Conservation (phyloP, 2,888 invertebrate species). For the Dendrolimus pini region DNA sequence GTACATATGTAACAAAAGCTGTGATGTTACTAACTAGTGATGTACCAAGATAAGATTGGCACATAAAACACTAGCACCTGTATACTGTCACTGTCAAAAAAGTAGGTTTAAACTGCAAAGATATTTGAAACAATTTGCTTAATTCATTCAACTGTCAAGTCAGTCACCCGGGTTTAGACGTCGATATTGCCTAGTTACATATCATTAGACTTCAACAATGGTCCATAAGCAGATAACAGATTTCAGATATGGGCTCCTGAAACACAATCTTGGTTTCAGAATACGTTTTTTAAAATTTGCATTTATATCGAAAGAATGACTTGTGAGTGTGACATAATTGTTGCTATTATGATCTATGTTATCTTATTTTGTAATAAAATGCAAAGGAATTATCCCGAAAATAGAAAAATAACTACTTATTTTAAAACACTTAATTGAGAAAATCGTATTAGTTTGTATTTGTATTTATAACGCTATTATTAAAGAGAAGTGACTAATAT, state of each 20-base stretch:
- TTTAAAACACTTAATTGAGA: too few relatives aligned
- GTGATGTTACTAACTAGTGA: too few relatives aligned
- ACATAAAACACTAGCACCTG: not conserved
- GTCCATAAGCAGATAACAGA: slow-evolving; percentile 35
- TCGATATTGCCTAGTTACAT: slow-evolving; percentile 55
- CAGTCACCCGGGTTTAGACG: slow-evolving; percentile 38
- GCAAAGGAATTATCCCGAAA: too few relatives aligned
- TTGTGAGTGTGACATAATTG: too few relatives aligned
- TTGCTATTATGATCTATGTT: too few relatives aligned
- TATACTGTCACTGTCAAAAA: not conserved
- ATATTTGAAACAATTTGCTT: slow-evolving; percentile 10
- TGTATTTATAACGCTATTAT: too few relatives aligned
- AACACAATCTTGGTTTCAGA: slow-evolving; percentile 2
- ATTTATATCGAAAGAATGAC: not conserved
- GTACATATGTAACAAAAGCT: too few relatives aligned
- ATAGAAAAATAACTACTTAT: too few relatives aligned
- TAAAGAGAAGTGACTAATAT: too few relatives aligned
- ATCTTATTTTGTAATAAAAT: too few relatives aligned
- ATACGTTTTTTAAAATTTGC: not conserved
- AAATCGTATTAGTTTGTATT: too few relatives aligned
- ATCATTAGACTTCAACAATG: slow-evolving; percentile 39
- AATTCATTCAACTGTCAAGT: slow-evolving; percentile 19
- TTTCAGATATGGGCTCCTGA: slow-evolving; percentile 23
- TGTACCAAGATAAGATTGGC: too few relatives aligned
- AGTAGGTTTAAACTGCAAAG: not conserved